Evolutionary conservation across 1,140 invertebrate species (phyloP).

Genomic region (Pseudomyrmex gracilis): DNA sequence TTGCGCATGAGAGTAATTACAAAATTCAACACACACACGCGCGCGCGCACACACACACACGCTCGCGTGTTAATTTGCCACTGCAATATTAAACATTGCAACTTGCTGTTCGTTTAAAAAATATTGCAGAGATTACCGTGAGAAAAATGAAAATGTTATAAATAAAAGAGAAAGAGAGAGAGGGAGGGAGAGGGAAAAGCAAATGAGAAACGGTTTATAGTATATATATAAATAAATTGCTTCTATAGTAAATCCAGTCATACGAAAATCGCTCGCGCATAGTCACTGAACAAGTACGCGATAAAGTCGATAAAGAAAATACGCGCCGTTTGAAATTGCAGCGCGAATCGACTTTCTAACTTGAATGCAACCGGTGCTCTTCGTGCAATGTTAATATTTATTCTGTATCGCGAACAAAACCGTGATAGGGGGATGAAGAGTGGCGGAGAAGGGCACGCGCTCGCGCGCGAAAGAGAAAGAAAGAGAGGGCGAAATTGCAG

Average conservation of each 20-base stretch:
- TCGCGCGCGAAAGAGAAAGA: constrained; percentile 40
- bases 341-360: constrained; percentile 41
- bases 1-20: not conserved
- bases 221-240: too few species aligned
- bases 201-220: not conserved
- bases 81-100: constrained; percentile 27
- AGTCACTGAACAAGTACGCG: constrained; percentile 33
- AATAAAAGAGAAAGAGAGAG: not conserved
- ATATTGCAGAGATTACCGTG: not conserved
- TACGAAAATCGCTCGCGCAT: constrained; percentile 34
- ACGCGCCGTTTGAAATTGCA: constrained; percentile 34
- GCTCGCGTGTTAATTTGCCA: not conserved
- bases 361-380: constrained; percentile 38
- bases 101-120: constrained; percentile 28
- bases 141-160: not conserved
- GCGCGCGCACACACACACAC: too few species aligned
- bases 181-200: not conserved
- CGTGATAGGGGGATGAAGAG: constrained; percentile 5
- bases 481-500: constrained; percentile 63
- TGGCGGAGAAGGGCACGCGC: not conserved
- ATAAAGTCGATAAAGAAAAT: constrained; percentile 54
- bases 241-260: constrained; percentile 6
- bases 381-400: constrained; percentile 58
- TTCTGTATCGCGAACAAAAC: constrained; percentile 42
- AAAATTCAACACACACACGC: constrained; percentile 10